phyloP scores from a whole-genome alignment of 2,113 vertebrate species.

The Struthio camelus region DNA sequence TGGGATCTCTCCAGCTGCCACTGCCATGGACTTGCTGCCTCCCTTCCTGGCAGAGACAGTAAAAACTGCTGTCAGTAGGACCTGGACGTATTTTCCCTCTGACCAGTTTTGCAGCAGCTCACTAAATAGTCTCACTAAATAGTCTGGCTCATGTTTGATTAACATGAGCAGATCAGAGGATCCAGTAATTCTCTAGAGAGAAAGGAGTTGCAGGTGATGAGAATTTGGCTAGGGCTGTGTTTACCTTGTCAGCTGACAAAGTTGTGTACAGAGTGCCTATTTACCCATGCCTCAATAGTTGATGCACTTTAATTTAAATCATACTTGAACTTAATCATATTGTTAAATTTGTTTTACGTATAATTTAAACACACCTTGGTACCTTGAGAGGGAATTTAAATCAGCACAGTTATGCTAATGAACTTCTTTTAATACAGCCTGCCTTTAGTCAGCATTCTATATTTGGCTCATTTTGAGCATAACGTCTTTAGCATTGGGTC shows the following conservation, averaged over 20 bases:
- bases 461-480: neutral
- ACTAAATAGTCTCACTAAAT: no score
- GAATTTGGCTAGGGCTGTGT: neutral
- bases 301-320: neutral
- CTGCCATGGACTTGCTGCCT: neutral
- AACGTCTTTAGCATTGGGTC: neutral
- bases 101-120: neutral
- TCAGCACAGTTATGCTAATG: neutral
- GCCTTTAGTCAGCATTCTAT: neutral
- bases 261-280: neutral
- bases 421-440: neutral
- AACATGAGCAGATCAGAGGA: neutral
- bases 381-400: neutral
- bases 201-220: neutral
- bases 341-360: neutral
- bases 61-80: neutral
- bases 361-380: neutral
- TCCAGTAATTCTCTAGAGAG: neutral
- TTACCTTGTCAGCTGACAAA: neutral
- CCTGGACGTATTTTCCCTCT: neutral
- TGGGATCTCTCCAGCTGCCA: neutral
- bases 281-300: neutral
- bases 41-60: neutral
- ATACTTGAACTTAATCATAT: neutral
- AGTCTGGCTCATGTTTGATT: neutral